phyloP scores from a whole-genome alignment of 2,797 vertebrate genomes.

The Notoglanidium macrostoma region DNA sequence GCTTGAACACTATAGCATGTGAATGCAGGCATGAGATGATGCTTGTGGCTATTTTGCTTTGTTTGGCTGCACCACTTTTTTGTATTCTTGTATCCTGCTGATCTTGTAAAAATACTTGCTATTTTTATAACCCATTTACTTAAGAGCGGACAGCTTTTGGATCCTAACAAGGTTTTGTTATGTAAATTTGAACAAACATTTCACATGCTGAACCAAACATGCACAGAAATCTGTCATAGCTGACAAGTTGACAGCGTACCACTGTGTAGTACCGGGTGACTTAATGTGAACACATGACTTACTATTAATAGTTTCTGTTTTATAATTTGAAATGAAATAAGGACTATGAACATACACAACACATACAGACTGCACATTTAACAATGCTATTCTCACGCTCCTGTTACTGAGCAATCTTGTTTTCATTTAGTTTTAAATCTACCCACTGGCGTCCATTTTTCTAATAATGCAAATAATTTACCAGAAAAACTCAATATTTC shows the following conservation, averaged over 20 bases:
- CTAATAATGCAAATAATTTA: constrained; percentile 17
- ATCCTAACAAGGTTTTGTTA: constrained; percentile 66
- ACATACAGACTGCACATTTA: neutral
- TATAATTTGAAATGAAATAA: neutral
- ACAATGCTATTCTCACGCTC: neutral
- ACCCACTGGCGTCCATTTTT: neutral
- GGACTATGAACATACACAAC: neutral
- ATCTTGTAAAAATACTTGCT: constrained; percentile 66
- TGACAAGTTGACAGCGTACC: neutral
- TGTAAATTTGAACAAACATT: constrained; percentile 56
- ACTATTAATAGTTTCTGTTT: neutral
- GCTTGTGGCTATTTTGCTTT: constrained; percentile 69
- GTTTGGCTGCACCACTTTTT: constrained; percentile 59
- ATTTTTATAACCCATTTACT: constrained; percentile 70
- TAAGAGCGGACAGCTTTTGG: constrained; percentile 67
- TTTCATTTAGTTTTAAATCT: neutral
- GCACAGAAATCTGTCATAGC: neutral
- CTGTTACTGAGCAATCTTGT: neutral
- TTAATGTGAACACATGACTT: neutral
- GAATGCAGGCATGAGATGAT: constrained; percentile 65
- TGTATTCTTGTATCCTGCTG: constrained; percentile 66
- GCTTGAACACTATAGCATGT: constrained; percentile 57
- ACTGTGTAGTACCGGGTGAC: neutral
- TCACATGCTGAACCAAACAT: constrained; percentile 5
- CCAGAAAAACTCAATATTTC: neutral